A percentile compares a stretch with the other conserved stretches of the same genome.
Evolutionary conservation across 2,888 invertebrate genomes (phyloP).

Genomic region (Spodoptera picta): DNA sequence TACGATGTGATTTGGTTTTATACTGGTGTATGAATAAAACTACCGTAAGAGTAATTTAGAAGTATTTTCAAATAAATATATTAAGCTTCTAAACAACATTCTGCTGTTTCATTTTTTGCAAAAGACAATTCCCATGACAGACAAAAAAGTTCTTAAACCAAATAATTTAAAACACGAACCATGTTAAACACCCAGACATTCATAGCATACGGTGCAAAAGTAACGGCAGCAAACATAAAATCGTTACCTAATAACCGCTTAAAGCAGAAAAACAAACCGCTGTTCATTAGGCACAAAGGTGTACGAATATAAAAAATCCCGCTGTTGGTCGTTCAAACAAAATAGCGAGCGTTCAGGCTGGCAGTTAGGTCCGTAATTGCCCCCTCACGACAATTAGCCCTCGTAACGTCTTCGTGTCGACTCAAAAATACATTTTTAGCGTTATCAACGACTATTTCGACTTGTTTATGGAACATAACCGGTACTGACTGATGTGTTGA

Average conservation of each 20-base stretch:
- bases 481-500: slow-evolving; percentile 43
- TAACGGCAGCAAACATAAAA: slow-evolving; percentile 27
- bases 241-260: slow-evolving; percentile 34
- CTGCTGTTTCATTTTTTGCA: too few species aligned
- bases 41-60: too few species aligned
- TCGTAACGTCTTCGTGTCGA: slow-evolving; percentile 70
- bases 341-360: slow-evolving; percentile 52
- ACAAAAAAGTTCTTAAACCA: background rate
- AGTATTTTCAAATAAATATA: too few species aligned
- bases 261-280: slow-evolving; percentile 42
- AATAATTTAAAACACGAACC: slow-evolving; percentile 3
- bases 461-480: slow-evolving; percentile 53
- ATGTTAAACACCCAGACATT: background rate
- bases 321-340: slow-evolving; percentile 48
- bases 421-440: slow-evolving; percentile 67
- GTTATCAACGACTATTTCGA: slow-evolving; percentile 60
- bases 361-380: slow-evolving; percentile 72
- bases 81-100: too few species aligned
- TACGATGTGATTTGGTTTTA: slow-evolving; percentile 4
- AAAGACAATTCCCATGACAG: slow-evolving; percentile 6
- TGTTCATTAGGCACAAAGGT: slow-evolving; percentile 55
- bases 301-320: slow-evolving; percentile 52
- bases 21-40: background rate
- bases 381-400: slow-evolving; percentile 74
- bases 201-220: slow-evolving; percentile 18